Evolutionary conservation across 2,797 vertebrate species (phyloP).

Genomic region (Scomberomorus guttatus): DNA sequence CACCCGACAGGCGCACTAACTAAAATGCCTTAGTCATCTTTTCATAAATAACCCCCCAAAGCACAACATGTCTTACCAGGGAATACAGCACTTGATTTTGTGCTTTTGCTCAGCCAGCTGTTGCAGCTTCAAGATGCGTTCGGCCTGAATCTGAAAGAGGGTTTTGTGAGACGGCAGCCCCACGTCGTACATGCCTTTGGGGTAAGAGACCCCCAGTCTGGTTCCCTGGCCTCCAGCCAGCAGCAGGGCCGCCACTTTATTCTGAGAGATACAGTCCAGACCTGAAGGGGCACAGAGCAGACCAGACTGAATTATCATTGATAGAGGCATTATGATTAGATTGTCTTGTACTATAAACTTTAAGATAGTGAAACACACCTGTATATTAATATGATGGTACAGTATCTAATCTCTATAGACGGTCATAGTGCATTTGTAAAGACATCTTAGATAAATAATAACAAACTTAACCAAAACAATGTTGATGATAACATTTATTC

Average conservation of each 20-base stretch:
- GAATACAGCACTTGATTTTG: constrained; percentile 88
- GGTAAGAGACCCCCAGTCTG: constrained; percentile 94
- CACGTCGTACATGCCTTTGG: constrained; percentile 98
- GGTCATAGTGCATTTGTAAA: background rate
- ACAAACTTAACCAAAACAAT: background rate
- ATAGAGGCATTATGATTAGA: background rate
- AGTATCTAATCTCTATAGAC: constrained; percentile 44
- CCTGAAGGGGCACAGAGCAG: constrained; percentile 67
- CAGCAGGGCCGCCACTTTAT: constrained; percentile 92
- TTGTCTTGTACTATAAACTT: background rate
- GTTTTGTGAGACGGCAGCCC: constrained; percentile 95
- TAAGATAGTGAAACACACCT: background rate
- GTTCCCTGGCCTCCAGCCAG: constrained; percentile 97
- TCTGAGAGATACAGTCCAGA: constrained; percentile 85
- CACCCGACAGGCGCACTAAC: background rate
- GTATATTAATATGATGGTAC: background rate
- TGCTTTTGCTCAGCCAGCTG: constrained; percentile 89
- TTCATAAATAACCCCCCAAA: background rate
- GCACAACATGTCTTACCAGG: constrained; percentile 89
- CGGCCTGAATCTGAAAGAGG: constrained; percentile 98
- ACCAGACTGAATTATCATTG: background rate
- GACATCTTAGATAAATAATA: constrained; percentile 26
- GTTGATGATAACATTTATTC: constrained; percentile 3
- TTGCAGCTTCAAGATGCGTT: constrained; percentile 93
- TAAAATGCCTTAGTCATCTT: background rate